Percentiles rank a stretch among this genome's conserved stretches.
Conservation (phyloP, 2,113 vertebrate species). For the Archilochus colubris region DNA sequence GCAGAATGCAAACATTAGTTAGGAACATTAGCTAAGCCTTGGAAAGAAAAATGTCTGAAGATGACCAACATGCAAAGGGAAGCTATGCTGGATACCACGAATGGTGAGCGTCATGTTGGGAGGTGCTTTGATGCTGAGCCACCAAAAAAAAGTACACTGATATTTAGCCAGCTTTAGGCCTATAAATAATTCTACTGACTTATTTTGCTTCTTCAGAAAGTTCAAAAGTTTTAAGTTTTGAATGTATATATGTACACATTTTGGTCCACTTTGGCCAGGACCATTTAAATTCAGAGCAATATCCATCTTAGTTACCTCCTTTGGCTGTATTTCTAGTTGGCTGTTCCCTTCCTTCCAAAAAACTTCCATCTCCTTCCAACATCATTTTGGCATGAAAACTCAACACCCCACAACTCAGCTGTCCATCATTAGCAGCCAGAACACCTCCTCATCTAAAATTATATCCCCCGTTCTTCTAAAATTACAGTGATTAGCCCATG, state of each 20-base stretch:
- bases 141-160: not conserved
- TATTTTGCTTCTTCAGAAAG: not conserved
- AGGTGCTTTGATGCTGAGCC: not conserved
- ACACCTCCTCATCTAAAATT: not conserved
- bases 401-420: not conserved
- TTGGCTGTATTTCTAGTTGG: not conserved
- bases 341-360: not conserved
- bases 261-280: not conserved
- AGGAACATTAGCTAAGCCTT: not conserved
- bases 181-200: not conserved
- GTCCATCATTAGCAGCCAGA: not conserved
- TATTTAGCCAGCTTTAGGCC: not conserved
- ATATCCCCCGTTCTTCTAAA: not conserved
- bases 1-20: not conserved
- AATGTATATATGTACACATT: accelerated
- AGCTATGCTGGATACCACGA: not conserved
- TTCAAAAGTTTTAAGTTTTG: not conserved
- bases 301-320: not conserved
- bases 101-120: not conserved
- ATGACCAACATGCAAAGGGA: not conserved
- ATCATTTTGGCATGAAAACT: not conserved
- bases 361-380: not conserved
- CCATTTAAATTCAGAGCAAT: not conserved
- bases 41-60: not conserved
- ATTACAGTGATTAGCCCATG: not conserved